phyloP scores from a whole-genome alignment of 2,113 vertebrate species.

The Riparia riparia region DNA sequence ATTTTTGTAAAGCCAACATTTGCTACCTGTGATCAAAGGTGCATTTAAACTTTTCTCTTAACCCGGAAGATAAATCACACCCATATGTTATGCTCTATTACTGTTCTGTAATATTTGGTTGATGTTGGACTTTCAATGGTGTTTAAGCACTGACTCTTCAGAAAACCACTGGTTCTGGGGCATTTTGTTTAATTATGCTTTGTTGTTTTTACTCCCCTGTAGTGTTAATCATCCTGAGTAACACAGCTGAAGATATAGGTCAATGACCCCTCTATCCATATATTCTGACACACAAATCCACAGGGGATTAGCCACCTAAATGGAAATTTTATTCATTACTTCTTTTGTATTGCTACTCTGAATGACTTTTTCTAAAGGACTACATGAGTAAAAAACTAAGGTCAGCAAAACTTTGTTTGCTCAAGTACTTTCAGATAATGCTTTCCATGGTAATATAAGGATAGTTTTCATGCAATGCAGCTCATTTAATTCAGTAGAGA shows the following conservation, averaged over 20 bases:
- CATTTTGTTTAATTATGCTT: constrained; percentile 32
- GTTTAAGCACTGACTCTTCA: background rate
- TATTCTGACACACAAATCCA: background rate
- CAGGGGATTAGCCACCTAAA: background rate
- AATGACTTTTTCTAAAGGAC: background rate
- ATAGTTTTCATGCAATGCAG: background rate
- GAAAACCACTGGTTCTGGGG: background rate
- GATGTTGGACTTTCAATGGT: background rate
- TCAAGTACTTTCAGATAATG: background rate
- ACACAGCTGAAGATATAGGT: background rate
- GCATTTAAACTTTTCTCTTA: constrained; percentile 20
- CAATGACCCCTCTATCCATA: background rate
- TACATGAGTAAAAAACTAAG: background rate
- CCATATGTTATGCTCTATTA: background rate
- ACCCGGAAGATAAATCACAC: background rate
- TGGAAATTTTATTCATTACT: background rate
- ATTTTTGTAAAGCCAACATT: background rate
- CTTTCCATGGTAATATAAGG: background rate
- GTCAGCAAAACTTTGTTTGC: constrained; percentile 10
- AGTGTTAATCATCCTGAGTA: background rate
- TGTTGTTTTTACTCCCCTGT: background rate
- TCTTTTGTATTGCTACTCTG: background rate
- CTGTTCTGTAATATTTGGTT: background rate
- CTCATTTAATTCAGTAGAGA: background rate
- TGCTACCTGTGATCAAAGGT: background rate